Evolutionary conservation across 2,797 vertebrate genomes (phyloP).

Genomic region (Hypotaenidia philippensis): DNA sequence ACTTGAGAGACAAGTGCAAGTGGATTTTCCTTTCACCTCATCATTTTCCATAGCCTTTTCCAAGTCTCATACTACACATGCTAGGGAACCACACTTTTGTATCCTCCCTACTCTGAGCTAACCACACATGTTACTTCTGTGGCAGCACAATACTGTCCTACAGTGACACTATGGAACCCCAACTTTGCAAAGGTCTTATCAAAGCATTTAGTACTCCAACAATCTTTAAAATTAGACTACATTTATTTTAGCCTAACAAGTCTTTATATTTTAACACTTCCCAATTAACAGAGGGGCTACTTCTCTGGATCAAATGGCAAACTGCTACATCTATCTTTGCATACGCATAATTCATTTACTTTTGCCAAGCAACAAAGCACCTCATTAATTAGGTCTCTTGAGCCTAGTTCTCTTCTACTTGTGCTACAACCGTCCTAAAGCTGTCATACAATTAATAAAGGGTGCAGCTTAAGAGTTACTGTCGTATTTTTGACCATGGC

Average conservation of each 20-base stretch:
- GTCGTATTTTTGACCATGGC: not conserved
- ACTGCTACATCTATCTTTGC: not conserved
- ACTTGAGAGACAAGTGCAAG: not conserved
- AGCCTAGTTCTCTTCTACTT: not conserved
- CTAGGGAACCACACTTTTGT: not conserved
- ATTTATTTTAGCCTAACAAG: not conserved
- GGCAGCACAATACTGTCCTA: accelerated
- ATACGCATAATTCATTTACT: not conserved
- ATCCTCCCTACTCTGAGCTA: not conserved
- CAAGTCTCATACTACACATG: not conserved
- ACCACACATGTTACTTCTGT: not conserved
- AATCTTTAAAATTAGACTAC: not conserved
- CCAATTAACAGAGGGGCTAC: not conserved
- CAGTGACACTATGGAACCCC: not conserved
- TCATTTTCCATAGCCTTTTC: not conserved
- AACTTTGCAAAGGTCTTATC: not conserved
- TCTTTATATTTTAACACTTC: not conserved
- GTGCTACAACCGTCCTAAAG: not conserved
- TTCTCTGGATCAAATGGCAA: constrained; percentile 13
- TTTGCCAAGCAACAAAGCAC: constrained; percentile 17
- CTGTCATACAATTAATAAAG: constrained; percentile 14
- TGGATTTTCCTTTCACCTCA: not conserved
- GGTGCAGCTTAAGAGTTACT: not conserved
- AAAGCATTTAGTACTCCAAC: not conserved
- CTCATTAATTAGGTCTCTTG: constrained; percentile 29